Conservation (phyloP, 2,888 invertebrate species). For the Quadroppia sp. region DNA sequence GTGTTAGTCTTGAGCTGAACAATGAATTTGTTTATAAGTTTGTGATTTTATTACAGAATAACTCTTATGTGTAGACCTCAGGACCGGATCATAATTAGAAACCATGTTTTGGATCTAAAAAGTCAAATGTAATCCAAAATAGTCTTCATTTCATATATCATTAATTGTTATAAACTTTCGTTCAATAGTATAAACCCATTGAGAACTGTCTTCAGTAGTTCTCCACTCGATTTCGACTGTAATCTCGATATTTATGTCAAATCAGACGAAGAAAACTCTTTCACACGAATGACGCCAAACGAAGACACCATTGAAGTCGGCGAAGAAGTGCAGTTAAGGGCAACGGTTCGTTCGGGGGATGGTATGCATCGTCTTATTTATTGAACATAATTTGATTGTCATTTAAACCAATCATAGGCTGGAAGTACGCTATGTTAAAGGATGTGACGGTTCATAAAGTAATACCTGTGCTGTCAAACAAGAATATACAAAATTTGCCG, state of each 20-base stretch:
- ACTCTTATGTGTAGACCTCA: slow-evolving; percentile 51
- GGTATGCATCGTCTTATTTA: slow-evolving; percentile 43
- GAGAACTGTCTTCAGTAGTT: slow-evolving; percentile 49
- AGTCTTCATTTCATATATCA: neutral
- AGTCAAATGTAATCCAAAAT: slow-evolving; percentile 48
- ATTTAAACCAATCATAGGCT: slow-evolving; percentile 47
- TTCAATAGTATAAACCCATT: slow-evolving; percentile 44
- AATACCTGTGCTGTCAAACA: neutral
- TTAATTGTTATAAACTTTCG: slow-evolving; percentile 9
- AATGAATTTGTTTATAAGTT: neutral
- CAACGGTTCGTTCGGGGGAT: slow-evolving; percentile 49
- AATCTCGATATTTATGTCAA: slow-evolving; percentile 50
- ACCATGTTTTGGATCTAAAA: slow-evolving; percentile 49
- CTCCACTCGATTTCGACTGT: slow-evolving; percentile 49
- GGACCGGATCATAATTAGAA: slow-evolving; percentile 48
- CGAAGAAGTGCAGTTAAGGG: slow-evolving; percentile 49
- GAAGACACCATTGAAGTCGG: slow-evolving; percentile 50
- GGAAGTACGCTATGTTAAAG: slow-evolving; percentile 50
- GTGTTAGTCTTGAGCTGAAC: slow-evolving; percentile 16
- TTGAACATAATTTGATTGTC: neutral
- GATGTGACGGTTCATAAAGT: slow-evolving; percentile 47
- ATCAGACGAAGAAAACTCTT: slow-evolving; percentile 47
- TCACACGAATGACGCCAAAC: slow-evolving; percentile 48
- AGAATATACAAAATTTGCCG: neutral
- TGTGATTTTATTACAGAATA: slow-evolving; percentile 44